Evolutionary conservation across 1,140 invertebrate species (phyloP).

Genomic region (Cherax destructor): DNA sequence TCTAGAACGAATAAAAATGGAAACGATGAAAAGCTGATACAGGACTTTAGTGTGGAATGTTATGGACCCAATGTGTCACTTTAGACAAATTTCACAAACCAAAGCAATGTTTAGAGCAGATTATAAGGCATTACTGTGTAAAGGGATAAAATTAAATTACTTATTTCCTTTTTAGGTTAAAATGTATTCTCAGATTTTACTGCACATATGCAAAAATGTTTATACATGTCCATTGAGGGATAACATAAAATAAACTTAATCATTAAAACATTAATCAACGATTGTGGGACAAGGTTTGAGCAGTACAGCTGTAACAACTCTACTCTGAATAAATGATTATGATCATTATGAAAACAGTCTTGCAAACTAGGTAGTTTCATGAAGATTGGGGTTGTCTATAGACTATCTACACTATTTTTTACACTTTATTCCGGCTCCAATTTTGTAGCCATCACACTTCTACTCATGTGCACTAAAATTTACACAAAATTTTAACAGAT

Average conservation of each 20-base stretch:
- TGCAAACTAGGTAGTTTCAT: conserved; percentile 65
- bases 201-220: conserved; percentile 58
- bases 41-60: conserved; percentile 58
- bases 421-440: conserved; percentile 62
- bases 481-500: conserved; percentile 64
- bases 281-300: conserved; percentile 62
- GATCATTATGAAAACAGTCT: conserved; percentile 60
- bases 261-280: conserved; percentile 57
- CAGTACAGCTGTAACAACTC: conserved; percentile 65
- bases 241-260: conserved; percentile 66
- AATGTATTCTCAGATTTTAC: conserved; percentile 63
- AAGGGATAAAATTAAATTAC: conserved; percentile 67
- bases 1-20: conserved; percentile 27
- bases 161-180: conserved; percentile 54
- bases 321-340: conserved; percentile 46
- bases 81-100: conserved; percentile 42
- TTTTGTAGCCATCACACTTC: conserved; percentile 62
- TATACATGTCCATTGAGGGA: conserved; percentile 56
- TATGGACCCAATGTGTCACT: conserved; percentile 52
- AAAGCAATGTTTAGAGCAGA: conserved; percentile 19
- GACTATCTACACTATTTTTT: conserved; percentile 67
- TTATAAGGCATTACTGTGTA: conserved; percentile 46
- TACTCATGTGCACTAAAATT: conserved; percentile 68
- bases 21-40: conserved; percentile 46
- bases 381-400: conserved; percentile 60